These are phyloP conservation scores for Ooceraea biroi DNA, from an alignment of 1,140 invertebrate species.

Conservation along the genomic window DNA sequence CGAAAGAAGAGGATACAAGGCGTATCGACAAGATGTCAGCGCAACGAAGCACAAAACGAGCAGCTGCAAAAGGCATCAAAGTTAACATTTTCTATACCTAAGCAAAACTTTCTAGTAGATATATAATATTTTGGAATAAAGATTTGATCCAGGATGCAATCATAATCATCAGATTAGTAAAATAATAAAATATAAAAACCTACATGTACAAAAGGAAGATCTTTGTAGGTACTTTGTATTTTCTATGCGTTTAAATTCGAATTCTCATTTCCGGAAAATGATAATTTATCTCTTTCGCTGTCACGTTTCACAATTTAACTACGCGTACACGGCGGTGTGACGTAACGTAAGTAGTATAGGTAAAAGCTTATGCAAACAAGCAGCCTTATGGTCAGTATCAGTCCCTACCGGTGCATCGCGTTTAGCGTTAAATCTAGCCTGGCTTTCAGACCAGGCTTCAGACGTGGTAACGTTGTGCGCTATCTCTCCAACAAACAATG, in stretches of 20 bases:
- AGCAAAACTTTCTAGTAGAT: not conserved
- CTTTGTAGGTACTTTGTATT: not conserved
- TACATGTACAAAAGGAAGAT: not conserved
- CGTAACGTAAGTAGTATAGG: conserved; percentile 45
- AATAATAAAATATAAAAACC: not conserved
- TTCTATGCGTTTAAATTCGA: not conserved
- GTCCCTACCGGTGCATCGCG: not conserved
- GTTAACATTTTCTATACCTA: conserved; percentile 17
- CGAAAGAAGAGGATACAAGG: conserved; percentile 2
- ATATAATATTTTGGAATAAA: not conserved
- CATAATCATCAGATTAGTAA: not conserved
- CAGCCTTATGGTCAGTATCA: conserved; percentile 27
- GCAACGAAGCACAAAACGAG: conserved; percentile 16
- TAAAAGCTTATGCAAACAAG: conserved; percentile 52
- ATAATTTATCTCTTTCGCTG: not conserved
- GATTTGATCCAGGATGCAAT: not conserved
- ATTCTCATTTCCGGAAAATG: not conserved
- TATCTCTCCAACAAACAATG: conserved; percentile 8
- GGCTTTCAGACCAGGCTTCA: not conserved
- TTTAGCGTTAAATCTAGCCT: conserved; percentile 32
- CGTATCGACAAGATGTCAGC: not conserved
- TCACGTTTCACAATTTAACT: conserved; percentile 17
- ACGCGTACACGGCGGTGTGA: conserved; percentile 7
- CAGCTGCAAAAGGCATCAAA: not conserved
- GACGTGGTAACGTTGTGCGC: not conserved